Base-by-base conservation (phyloP, 64 coral and sea anemone species). In the Porites lutea region DNA sequence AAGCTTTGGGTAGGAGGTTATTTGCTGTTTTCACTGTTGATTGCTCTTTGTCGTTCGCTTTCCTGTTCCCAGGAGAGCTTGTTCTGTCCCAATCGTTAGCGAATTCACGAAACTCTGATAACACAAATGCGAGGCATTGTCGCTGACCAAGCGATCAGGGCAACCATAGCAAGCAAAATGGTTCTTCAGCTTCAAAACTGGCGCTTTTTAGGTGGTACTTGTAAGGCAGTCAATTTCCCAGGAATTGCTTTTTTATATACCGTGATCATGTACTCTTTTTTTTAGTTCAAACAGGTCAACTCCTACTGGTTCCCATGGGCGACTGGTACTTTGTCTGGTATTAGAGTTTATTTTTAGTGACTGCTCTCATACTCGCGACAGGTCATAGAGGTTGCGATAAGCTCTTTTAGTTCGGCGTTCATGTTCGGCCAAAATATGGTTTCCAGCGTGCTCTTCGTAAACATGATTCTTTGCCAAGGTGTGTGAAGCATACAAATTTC, bases 361-460 rank as follows among this genome's bases (percentile, higher is more conserved):
- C 65, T 69, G 65, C 16, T 69, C 65, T 69, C 65, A 0, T 69
- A 69, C 18, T 14, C 22, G 65, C 15, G 65, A 69, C 14, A 69
- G 65, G 65, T 69, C 65, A n/a, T 21, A 69, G 16, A 69, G 65
- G 65, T 19, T 10, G 65, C 15, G 65, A 69, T 69, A 11, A 19
- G 18, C 22, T 69, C 65, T 21, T 69, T 69, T 69, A 69, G 18
- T 69, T 69, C n/a, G 18, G 15, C 65, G 11, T 69, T 69, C 59
- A 69, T 69, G 65, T 69, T 69, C 65, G 65, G 65, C 65, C 65
- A 69, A 8, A 69, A 69, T 69, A 69, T 69, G 27, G 27, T 37
- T 37, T 37, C 0, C 27, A 37, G 27, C 27, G 27, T 37, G 27
- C 27, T 37, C 27, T 37, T 37, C 27, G 27, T 37, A 37, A 37